Evolutionary conservation across 1,140 invertebrate species (phyloP).

Genomic region (Hypothenemus hampei): DNA sequence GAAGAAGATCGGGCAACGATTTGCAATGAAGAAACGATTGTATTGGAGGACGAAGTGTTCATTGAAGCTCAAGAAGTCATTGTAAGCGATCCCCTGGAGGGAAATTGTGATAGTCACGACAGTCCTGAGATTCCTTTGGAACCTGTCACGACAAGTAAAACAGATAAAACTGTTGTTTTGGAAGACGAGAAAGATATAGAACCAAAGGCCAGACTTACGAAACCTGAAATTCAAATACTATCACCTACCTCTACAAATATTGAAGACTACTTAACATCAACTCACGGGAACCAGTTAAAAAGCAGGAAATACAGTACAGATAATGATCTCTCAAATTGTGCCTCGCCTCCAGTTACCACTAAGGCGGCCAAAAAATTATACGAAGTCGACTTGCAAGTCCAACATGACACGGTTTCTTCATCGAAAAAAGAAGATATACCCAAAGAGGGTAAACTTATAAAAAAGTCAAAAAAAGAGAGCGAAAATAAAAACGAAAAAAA

Average conservation of each 20-base stretch:
- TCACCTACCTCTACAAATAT: conserved; percentile 24
- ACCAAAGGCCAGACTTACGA: background rate
- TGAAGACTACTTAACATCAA: conserved; percentile 2
- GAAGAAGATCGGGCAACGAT: too few relatives aligned
- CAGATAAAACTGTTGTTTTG: background rate
- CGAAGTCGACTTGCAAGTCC: conserved; percentile 24
- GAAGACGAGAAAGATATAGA: background rate
- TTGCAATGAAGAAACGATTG: too few relatives aligned
- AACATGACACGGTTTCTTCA: conserved; percentile 14
- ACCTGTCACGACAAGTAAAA: conserved; percentile 9
- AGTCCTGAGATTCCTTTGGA: conserved; percentile 12
- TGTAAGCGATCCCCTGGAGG: conserved; percentile 18
- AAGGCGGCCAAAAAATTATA: conserved; percentile 36
- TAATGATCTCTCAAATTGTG: conserved; percentile 5
- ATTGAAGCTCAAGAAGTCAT: conserved; percentile 15
- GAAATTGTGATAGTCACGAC: conserved; percentile 6
- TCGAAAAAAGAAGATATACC: conserved; percentile 9
- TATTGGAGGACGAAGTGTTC: conserved; percentile 21
- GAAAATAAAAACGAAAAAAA: conserved; percentile 15
- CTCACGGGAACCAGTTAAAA: conserved; percentile 1
- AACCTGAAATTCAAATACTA: conserved; percentile 18
- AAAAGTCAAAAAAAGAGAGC: conserved; percentile 13
- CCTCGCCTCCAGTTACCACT: conserved; percentile 19
- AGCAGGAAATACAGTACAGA: conserved; percentile 5
- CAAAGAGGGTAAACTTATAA: conserved; percentile 14